Conservation (phyloP, 2,113 vertebrate species). For the Dasyurus viverrinus region DNA sequence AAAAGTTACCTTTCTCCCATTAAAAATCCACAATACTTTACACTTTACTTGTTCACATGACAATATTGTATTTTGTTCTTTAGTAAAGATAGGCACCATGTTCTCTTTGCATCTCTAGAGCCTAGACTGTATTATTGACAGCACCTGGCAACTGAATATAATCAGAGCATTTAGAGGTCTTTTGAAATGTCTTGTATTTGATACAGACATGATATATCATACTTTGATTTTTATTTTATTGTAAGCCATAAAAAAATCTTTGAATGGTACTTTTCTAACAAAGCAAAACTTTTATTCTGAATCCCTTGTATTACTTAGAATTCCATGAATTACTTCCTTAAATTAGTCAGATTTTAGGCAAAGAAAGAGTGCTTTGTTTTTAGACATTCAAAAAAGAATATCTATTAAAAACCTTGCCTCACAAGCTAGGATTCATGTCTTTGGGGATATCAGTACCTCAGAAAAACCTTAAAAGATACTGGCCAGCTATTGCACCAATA, state of each 20-base stretch:
- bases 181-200: neutral
- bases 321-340: neutral
- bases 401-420: neutral
- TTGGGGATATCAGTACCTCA: fast-evolving
- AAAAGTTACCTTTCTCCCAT: neutral
- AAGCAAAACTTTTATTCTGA: fast-evolving
- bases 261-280: neutral
- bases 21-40: neutral
- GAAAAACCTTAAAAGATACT: neutral
- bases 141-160: neutral
- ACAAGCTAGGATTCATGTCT: neutral
- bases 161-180: neutral
- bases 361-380: constrained; percentile 11
- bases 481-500: too few relatives aligned
- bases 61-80: neutral
- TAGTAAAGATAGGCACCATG: neutral
- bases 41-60: neutral
- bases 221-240: neutral
- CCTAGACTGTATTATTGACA: neutral
- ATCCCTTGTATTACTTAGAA: neutral
- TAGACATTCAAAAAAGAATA: neutral
- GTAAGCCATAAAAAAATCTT: neutral
- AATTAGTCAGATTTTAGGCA: neutral
- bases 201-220: neutral
- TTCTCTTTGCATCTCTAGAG: neutral